phyloP scores from a whole-genome alignment of 2,888 invertebrate species.

The Pedicia rivosa region DNA sequence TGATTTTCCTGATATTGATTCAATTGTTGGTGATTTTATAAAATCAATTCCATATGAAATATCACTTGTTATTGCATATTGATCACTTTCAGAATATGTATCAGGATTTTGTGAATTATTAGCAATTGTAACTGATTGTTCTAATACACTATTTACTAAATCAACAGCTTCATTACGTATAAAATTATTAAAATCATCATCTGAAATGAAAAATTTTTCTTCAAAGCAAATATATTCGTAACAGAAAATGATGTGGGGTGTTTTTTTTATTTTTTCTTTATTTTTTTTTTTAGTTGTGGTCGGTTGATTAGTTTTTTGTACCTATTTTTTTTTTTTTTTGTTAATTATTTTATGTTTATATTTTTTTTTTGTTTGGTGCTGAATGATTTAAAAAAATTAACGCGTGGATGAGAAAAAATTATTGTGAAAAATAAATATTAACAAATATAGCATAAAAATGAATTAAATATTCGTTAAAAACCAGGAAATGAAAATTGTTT shows the following conservation, averaged over 20 bases:
- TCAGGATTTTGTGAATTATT: conserved; percentile 18
- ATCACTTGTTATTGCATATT: conserved; percentile 30
- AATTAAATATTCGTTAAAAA: too few relatives aligned
- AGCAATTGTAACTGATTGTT: conserved; percentile 26
- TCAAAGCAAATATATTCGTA: neutral
- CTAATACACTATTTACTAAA: conserved; percentile 28
- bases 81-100: conserved; percentile 28
- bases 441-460: too few relatives aligned
- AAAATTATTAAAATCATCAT: conserved; percentile 3
- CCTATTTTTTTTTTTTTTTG: too few relatives aligned
- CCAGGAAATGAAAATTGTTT: too few relatives aligned
- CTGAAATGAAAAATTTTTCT: conserved; percentile 6
- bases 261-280: too few relatives aligned
- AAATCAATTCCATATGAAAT: conserved; percentile 24
- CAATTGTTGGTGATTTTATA: conserved; percentile 29
- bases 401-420: too few relatives aligned
- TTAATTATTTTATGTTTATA: too few relatives aligned
- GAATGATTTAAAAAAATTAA: too few relatives aligned
- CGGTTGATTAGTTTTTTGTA: too few relatives aligned
- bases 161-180: conserved; percentile 23
- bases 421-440: too few relatives aligned
- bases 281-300: too few relatives aligned
- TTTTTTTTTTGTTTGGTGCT: too few relatives aligned
- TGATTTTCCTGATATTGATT: conserved; percentile 30
- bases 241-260: neutral